Evolutionary conservation across 2,797 vertebrate species (phyloP).

Genomic region (Macropodus opercularis): DNA sequence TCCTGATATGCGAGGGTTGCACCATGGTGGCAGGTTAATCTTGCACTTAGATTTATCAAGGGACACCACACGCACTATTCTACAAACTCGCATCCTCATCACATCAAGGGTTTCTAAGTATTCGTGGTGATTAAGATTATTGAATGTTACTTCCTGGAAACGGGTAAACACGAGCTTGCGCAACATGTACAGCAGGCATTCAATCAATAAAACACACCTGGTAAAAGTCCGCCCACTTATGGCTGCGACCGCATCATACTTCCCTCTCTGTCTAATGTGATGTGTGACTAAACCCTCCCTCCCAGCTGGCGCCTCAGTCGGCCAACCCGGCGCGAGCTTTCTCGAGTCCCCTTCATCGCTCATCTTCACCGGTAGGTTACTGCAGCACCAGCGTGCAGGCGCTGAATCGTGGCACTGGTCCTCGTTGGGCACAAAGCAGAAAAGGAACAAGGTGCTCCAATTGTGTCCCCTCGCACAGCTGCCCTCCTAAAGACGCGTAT

Average conservation of each 20-base stretch:
- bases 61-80: background rate
- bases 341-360: constrained; percentile 30
- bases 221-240: background rate
- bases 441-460: constrained; percentile 81
- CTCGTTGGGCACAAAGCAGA: constrained; percentile 63
- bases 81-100: background rate
- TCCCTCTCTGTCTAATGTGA: background rate
- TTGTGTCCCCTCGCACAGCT: constrained; percentile 78
- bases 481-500: constrained; percentile 69
- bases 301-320: too few relatives aligned
- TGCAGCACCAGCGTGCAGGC: constrained; percentile 53
- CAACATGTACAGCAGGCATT: background rate
- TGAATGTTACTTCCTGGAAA: constrained; percentile 29
- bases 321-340: too few relatives aligned
- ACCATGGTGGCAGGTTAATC: background rate
- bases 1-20: too few relatives aligned
- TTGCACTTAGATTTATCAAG: background rate
- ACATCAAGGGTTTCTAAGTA: background rate
- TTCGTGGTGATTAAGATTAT: accelerated
- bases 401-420: constrained; percentile 58
- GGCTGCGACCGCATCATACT: background rate
- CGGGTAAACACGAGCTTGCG: constrained; percentile 9
- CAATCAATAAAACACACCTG: constrained; percentile 14
- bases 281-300: background rate
- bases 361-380: constrained; percentile 43